phyloP scores from a whole-genome alignment of 2,113 vertebrate genomes.

The Gymnogyps californianus region DNA sequence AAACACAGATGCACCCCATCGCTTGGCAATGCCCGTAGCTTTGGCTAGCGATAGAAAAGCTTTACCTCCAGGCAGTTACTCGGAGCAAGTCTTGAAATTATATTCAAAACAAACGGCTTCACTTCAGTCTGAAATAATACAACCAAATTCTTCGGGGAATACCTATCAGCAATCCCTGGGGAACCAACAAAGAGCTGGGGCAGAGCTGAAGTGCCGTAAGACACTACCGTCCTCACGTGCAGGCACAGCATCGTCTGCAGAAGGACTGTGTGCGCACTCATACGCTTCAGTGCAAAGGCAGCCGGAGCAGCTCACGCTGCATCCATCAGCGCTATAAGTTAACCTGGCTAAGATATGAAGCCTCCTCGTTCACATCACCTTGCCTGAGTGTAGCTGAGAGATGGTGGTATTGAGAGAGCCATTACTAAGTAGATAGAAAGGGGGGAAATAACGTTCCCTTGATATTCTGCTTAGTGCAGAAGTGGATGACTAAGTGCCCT shows the following conservation, averaged over 20 bases:
- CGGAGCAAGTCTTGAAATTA: background rate
- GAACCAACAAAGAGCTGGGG: background rate
- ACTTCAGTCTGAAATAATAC: too few species aligned
- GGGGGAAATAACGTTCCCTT: background rate
- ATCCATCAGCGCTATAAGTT: rapidly evolving
- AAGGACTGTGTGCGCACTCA: rapidly evolving
- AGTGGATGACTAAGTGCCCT: background rate
- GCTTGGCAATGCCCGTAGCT: too few species aligned
- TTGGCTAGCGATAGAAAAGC: background rate
- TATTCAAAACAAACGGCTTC: background rate
- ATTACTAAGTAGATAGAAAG: background rate
- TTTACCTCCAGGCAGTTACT: background rate
- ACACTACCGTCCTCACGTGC: rapidly evolving
- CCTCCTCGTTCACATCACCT: background rate
- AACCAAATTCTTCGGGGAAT: background rate
- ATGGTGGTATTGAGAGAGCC: too few species aligned
- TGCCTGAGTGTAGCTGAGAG: background rate
- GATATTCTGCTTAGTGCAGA: background rate
- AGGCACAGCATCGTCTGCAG: background rate
- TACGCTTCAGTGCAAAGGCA: background rate
- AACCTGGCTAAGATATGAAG: rapidly evolving
- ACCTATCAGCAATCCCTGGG: background rate
- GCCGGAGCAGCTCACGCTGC: background rate
- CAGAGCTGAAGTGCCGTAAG: rapidly evolving
- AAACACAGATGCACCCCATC: background rate